A percentile compares a stretch with the other conserved stretches of the same genome.
phyloP scores from a whole-genome alignment of 2,888 invertebrate species.

The Camponotus fellah region DNA sequence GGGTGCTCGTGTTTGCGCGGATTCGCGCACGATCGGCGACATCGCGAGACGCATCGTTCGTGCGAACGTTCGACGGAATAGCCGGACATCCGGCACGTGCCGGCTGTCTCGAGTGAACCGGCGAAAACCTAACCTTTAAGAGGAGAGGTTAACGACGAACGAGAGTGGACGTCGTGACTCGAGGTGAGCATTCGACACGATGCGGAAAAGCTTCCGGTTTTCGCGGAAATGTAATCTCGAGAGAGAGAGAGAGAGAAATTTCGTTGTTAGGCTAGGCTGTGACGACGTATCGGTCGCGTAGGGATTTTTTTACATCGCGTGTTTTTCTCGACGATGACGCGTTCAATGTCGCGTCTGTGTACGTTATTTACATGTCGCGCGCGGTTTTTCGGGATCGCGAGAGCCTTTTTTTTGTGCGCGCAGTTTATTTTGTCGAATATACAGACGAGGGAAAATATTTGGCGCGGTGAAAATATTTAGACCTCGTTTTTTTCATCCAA shows the following conservation, averaged over 20 bases:
- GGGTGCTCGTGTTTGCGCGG: neutral
- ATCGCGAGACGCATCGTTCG: neutral
- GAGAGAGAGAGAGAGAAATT: neutral
- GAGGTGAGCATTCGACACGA: slow-evolving; percentile 57
- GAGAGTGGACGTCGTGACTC: slow-evolving; percentile 7
- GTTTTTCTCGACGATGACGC: slow-evolving; percentile 27
- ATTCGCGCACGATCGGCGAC: neutral
- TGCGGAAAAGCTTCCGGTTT: neutral
- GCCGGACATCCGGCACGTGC: slow-evolving; percentile 28
- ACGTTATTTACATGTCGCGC: neutral
- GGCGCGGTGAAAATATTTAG: slow-evolving; percentile 14
- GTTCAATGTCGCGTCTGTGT: slow-evolving; percentile 6
- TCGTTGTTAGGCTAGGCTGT: neutral
- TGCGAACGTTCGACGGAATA: neutral
- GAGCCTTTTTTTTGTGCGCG: neutral
- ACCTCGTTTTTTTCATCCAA: neutral
- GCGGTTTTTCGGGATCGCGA: neutral
- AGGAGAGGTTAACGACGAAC: slow-evolving; percentile 20
- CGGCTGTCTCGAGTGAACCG: slow-evolving; percentile 57
- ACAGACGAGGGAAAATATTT: neutral
- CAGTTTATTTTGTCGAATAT: slow-evolving; percentile 4
- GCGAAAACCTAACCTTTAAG: slow-evolving; percentile 74
- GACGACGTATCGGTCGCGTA: neutral
- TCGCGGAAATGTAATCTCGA: neutral
- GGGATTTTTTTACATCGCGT: neutral